A percentile compares a stretch with the other conserved stretches of the same genome.
Conservation (phyloP, 2,113 vertebrate species). For the Oreotrochilus melanogaster region DNA sequence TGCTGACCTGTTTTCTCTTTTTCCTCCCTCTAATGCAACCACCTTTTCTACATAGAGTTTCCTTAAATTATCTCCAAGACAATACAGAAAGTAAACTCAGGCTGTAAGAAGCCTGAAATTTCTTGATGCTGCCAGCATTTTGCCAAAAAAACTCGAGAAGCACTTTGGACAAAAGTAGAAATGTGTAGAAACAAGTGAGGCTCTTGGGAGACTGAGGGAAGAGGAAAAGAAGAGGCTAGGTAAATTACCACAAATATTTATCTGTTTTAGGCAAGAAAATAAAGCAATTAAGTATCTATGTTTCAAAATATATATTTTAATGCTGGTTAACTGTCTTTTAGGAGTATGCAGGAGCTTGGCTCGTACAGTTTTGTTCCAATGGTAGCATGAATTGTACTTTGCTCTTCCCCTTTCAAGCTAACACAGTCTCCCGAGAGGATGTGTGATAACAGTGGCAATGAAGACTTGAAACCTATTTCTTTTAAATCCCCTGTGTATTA, state of each 20-base stretch:
- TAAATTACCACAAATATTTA: not conserved
- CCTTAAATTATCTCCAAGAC: not conserved
- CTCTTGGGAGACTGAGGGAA: not conserved
- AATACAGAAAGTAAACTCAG: not conserved
- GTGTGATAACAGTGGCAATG: not conserved
- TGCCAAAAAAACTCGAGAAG: not conserved
- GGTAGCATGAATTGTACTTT: not conserved
- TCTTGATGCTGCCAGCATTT: not conserved
- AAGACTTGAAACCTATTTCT: not conserved
- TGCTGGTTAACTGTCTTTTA: not conserved
- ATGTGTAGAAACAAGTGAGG: not conserved
- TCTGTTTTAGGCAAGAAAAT: not conserved
- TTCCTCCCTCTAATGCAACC: not conserved
- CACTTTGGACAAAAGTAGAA: not conserved
- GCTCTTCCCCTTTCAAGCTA: not conserved
- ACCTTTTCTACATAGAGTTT: not conserved
- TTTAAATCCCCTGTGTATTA: not conserved
- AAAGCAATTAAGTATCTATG: not conserved
- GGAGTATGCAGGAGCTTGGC: not conserved
- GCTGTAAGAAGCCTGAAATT: not conserved
- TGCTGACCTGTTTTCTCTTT: not conserved
- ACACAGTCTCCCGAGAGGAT: not conserved
- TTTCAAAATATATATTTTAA: not conserved
- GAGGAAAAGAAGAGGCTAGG: not conserved
- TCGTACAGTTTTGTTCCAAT: not conserved